Evolutionary conservation across 1,140 invertebrate genomes (phyloP).

Genomic region (Batillaria attramentaria): DNA sequence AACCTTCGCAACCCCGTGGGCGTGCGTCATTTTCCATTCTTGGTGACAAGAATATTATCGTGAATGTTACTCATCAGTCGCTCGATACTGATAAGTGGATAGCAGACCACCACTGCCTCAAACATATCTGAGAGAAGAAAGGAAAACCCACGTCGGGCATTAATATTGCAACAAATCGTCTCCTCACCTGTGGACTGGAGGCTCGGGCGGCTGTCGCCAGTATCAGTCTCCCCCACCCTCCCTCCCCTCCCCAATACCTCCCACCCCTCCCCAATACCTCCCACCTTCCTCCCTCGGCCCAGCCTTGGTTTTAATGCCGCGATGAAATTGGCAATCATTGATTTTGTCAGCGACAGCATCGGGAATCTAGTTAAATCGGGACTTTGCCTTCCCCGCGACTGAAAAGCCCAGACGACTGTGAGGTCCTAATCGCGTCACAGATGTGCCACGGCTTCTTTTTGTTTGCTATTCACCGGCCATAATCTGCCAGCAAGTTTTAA

Average conservation of each 20-base stretch:
- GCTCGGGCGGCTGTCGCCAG: too few relatives aligned
- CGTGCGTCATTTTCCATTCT: too few relatives aligned
- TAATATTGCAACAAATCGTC: too few relatives aligned
- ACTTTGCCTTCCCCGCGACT: not conserved
- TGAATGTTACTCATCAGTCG: too few relatives aligned
- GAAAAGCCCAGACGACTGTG: not conserved
- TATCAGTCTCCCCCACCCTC: not conserved
- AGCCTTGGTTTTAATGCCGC: not conserved
- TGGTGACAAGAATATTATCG: too few relatives aligned
- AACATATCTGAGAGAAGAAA: too few relatives aligned
- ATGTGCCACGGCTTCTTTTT: conserved; percentile 12
- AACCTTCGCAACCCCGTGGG: too few relatives aligned
- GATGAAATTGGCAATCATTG: not conserved
- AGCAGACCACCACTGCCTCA: too few relatives aligned
- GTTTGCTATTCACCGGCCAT: too few relatives aligned
- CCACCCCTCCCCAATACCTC: not conserved
- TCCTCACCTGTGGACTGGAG: too few relatives aligned
- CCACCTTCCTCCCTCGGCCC: not conserved
- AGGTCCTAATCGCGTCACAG: not conserved
- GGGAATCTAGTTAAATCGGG: not conserved
- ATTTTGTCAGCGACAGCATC: not conserved
- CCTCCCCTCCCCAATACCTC: not conserved
- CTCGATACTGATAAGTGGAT: too few relatives aligned
- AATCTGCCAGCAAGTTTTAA: not conserved
- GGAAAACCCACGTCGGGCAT: too few relatives aligned